Percentiles rank a stretch among this genome's conserved stretches.
phyloP scores from a whole-genome alignment of 2,888 invertebrate genomes.

The Zygothrica quintamaculata region DNA sequence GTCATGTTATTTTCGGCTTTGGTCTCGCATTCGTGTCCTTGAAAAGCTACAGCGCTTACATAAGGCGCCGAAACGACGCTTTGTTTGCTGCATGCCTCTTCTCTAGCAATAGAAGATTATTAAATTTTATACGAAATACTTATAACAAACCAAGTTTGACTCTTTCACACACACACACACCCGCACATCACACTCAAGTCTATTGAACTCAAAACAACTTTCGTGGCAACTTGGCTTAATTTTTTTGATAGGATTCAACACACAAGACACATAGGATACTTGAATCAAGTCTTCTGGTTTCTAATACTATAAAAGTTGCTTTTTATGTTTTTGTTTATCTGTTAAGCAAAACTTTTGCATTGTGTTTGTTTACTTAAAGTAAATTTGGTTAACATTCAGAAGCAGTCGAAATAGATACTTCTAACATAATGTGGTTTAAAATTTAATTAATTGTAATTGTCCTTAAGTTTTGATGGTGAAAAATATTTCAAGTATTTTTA shows the following conservation, averaged over 20 bases:
- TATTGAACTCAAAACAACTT: constrained; percentile 43
- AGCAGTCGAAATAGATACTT: too few relatives aligned
- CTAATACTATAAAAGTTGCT: constrained; percentile 15
- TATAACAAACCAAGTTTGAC: constrained; percentile 38
- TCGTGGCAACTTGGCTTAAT: neutral
- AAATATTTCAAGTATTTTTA: neutral
- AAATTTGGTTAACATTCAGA: too few relatives aligned
- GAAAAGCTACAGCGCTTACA: constrained; percentile 57
- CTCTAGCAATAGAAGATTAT: constrained; percentile 34
- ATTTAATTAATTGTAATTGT: neutral
- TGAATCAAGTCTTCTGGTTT: constrained; percentile 30
- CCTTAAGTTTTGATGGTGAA: neutral
- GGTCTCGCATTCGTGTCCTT: constrained; percentile 55
- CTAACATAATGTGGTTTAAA: too few relatives aligned
- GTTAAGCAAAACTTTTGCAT: constrained; percentile 6
- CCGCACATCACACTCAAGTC: constrained; percentile 42
- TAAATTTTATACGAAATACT: constrained; percentile 40
- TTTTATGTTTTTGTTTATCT: constrained; percentile 10
- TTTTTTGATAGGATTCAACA: neutral
- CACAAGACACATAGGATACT: constrained; percentile 6
- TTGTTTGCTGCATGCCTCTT: constrained; percentile 7
- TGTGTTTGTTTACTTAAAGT: constrained; percentile 18
- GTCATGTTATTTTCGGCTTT: constrained; percentile 49
- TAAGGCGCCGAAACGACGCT: constrained; percentile 40
- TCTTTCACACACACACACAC: constrained; percentile 28